Base-by-base conservation (phyloP, 2,888 invertebrate species). In the Apoda limacodes region DNA sequence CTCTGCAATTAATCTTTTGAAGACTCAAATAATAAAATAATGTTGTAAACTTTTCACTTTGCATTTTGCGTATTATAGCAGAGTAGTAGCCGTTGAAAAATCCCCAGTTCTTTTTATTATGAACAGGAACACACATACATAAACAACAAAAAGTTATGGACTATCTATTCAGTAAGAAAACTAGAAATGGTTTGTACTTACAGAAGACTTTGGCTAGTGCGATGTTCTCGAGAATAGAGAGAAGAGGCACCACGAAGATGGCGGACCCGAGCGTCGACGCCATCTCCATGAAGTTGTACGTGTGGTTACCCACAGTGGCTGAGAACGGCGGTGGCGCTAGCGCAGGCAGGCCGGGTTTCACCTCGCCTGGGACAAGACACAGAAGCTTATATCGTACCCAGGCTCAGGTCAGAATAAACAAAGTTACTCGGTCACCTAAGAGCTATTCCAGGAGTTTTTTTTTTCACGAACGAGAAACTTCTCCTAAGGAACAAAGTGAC, bases 171-270 rank as follows among this genome's bases (percentile, higher is more conserved):
- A 19, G 2, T 21, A 21, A 26, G 11, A 13, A n/a, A n/a, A n/a
- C n/a, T n/a, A n/a, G n/a, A n/a, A n/a, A n/a, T n/a, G n/a, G n/a
- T n/a, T n/a, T 17, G 17, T 45, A 76, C 76, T 76, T 32, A 78
- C 82, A 78, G 68, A 97, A 97, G 1, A 95, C 94, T 74, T 96
- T 96, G 2, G 95, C 95, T 42, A 97, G 93, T 1, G 97, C 96
- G 27, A 97, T 93, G 60, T 95, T 94, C 50, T 96, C 96, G 9
- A 97, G 82, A 1, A 97, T 91, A 1, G 92, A 93, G 39, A 97
- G 90, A 30, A 97, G 83, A 1, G 97, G 95, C 25, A 97, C 88
- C 22, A 97, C 85, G 36, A 92, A 78, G 38, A 96, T 88, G 6
- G 95, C 93, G 2, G 91, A 87, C 6, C 95, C 95, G 32, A 97